phyloP scores from a whole-genome alignment of 2,888 invertebrate species.

The Slavum lentiscoides region DNA sequence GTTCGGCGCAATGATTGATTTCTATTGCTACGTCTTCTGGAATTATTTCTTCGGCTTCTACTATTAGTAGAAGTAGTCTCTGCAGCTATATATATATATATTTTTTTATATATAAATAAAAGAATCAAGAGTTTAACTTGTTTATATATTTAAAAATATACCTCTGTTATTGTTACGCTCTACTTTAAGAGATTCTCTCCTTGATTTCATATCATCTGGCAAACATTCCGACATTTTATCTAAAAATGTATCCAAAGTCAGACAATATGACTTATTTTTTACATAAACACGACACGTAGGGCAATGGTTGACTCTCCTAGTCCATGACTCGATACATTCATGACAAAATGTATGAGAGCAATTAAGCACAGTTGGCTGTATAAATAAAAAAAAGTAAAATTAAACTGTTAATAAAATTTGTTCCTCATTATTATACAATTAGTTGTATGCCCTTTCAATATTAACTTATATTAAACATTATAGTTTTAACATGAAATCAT shows the following conservation, averaged over 20 bases:
- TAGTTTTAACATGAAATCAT: too few species aligned
- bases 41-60: conserved; percentile 6
- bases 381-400: not conserved
- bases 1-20: not conserved
- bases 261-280: conserved; percentile 31
- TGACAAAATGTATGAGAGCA: conserved; percentile 51
- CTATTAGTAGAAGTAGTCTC: not conserved
- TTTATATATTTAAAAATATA: conserved; percentile 1
- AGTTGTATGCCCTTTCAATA: too few species aligned
- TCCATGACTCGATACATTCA: conserved; percentile 46
- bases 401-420: not conserved
- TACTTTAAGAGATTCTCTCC: conserved; percentile 22
- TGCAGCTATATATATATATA: not conserved
- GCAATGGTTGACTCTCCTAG: conserved; percentile 41
- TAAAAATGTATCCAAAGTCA: conserved; percentile 39
- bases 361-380: conserved; percentile 40
- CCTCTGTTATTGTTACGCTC: conserved; percentile 36
- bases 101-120: not conserved
- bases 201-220: conserved; percentile 30
- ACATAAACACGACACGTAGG: conserved; percentile 42
- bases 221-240: conserved; percentile 44
- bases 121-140: not conserved
- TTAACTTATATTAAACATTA: too few species aligned
- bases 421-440: too few species aligned
- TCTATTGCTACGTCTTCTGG: conserved; percentile 28